Conservation (phyloP, 2,113 vertebrate species). For the Pogona vitticeps region DNA sequence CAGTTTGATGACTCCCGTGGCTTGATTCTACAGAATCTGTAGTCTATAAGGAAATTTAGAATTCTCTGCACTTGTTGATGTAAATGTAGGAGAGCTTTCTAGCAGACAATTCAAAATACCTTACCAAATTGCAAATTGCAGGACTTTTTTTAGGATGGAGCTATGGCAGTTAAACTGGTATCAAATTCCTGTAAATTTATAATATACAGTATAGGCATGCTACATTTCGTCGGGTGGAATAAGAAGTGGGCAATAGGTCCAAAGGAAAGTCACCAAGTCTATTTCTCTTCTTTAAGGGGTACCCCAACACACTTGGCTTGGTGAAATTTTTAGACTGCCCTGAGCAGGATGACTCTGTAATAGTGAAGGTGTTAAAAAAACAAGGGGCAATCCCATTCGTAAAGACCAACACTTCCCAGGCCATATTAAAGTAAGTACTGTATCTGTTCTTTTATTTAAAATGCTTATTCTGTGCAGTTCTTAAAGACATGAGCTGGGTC, state of each 20-base stretch:
- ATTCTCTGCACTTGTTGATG: too few species aligned
- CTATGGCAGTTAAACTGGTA: too few species aligned
- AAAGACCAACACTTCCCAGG: conserved; percentile 89
- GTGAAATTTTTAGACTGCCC: conserved; percentile 74
- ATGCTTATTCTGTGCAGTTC: background rate
- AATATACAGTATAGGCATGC: too few species aligned
- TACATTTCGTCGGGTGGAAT: too few species aligned
- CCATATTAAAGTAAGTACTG: conserved; percentile 79
- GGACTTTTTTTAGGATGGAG: too few species aligned
- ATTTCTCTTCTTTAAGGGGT: conserved; percentile 72
- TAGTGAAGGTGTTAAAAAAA: conserved; percentile 87
- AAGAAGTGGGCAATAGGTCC: background rate
- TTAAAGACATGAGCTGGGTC: background rate
- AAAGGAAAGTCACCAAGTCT: background rate
- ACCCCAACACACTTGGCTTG: conserved; percentile 80
- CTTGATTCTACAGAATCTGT: too few species aligned
- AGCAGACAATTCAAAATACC: too few species aligned
- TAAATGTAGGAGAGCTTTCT: too few species aligned
- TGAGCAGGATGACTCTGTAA: conserved; percentile 75
- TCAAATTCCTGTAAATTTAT: too few species aligned
- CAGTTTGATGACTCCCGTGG: too few species aligned
- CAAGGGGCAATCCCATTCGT: conserved; percentile 91
- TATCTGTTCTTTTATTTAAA: background rate
- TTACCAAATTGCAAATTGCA: too few species aligned
- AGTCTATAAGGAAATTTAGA: too few species aligned